Base-by-base conservation (phyloP, 2,113 vertebrate species). In the Mastomys natalensis region DNA sequence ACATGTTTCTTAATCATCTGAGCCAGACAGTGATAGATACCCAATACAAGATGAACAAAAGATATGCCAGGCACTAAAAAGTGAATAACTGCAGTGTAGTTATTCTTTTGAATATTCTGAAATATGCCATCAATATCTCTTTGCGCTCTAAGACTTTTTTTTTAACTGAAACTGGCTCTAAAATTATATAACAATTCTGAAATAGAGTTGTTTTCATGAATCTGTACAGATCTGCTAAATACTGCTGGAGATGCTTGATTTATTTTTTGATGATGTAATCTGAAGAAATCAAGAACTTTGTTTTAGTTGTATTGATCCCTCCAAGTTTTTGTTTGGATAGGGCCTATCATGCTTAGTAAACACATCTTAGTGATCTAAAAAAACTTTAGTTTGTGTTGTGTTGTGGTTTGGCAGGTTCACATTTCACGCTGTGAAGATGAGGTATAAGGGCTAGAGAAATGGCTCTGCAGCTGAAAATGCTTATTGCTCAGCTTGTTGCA, bases 51-150 rank as follows among this genome's bases (percentile, higher is more conserved):
- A 78, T 55, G 48, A 95, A 87, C 5, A 60, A 82, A 31, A 91
- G 24, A 7, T 60, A 24, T 93, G 51, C 90, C 94, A 96, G 87
- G 7, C 62, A 34, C 74, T 45, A 81, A 92, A 88, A 74, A 51
- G 51, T 70, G 16, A 89, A 91, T 43, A 51, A 51, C n/a, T 93
- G 17, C 31, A 34, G 76, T 91, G 19, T 11, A 91, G 93, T 94
- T 87, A 60, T 81, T 92, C 43, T 88, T 31, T 84, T 62, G 11
- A 51, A 51, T 51, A 51, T 51, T 51, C 19, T 90, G 60, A 95
- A 84, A 16, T 72, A 51, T 87, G 13, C 55, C 72, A 77, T 87
- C 93, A 94, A 80, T 91, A 91, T 72, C 21, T 89, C 74, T 77
- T 89, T 94, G 13, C 0, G 82, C 26, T 29, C 90, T 58, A 93